Conservation (phyloP, 2,113 vertebrate genomes). For the Pitta sordida region DNA sequence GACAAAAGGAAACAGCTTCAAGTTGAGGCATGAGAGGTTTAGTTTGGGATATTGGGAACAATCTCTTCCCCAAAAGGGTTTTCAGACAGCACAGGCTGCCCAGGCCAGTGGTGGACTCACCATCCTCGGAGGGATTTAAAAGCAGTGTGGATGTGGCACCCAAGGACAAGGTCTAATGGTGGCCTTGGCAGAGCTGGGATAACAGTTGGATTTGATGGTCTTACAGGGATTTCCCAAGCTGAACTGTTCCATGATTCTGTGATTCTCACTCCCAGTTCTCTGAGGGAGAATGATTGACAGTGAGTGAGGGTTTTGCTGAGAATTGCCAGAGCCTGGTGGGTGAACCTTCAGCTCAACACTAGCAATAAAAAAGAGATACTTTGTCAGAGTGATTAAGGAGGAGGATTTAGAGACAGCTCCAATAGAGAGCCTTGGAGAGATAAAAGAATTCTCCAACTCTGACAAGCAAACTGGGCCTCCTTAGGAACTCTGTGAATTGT, state of each 20-base stretch:
- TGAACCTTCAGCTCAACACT: not conserved
- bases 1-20: too few relatives aligned
- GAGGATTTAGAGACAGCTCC: conserved; percentile 7
- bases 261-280: not conserved
- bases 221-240: not conserved
- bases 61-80: not conserved
- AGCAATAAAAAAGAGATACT: not conserved
- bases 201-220: not conserved
- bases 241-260: not conserved
- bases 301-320: not conserved
- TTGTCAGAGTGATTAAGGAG: not conserved
- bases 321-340: not conserved
- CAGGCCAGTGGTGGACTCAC: not conserved
- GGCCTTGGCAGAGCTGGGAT: not conserved
- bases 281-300: not conserved
- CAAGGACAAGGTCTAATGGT: not conserved
- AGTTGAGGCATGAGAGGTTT: too few relatives aligned
- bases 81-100: too few relatives aligned
- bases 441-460: not conserved
- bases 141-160: not conserved
- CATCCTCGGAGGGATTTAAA: too few relatives aligned
- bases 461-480: not conserved
- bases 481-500: not conserved
- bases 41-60: too few relatives aligned
- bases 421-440: not conserved